Evolutionary conservation across 2,888 invertebrate species (phyloP).

Genomic region (Carabus problematicus): DNA sequence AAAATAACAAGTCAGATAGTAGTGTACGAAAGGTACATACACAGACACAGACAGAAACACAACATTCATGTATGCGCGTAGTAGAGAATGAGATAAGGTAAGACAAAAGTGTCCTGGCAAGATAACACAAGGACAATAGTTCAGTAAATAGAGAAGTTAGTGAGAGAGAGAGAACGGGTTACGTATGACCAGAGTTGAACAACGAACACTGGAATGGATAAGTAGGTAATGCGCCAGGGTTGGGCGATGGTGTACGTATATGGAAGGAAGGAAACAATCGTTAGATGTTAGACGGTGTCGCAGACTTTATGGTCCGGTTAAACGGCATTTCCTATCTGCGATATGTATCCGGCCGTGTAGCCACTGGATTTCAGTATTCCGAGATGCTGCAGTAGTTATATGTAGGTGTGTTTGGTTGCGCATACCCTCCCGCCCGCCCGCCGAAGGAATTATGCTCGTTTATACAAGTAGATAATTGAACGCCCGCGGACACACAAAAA

Average conservation of each 20-base stretch:
- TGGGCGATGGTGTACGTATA: conserved; percentile 2
- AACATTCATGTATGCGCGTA: too few species aligned
- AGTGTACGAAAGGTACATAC: too few species aligned
- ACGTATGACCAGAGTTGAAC: conserved; percentile 23
- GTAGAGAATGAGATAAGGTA: too few species aligned
- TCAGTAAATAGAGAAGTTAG: too few species aligned
- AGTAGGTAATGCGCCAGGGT: background rate
- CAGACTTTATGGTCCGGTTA: conserved; percentile 49
- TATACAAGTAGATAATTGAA: conserved; percentile 30
- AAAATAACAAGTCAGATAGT: too few species aligned
- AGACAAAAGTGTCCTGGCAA: too few species aligned
- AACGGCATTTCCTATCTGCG: conserved; percentile 48
- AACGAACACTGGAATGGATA: background rate
- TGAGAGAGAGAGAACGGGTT: background rate
- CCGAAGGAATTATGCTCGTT: conserved; percentile 28
- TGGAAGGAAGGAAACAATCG: conserved; percentile 49
- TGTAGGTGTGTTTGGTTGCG: background rate
- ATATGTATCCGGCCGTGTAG: conserved; percentile 44
- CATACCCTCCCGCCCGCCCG: too few species aligned
- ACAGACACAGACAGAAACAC: too few species aligned
- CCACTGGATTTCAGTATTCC: conserved; percentile 23
- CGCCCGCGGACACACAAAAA: conserved; percentile 31
- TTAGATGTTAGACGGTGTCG: conserved; percentile 47
- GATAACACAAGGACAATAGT: too few species aligned
- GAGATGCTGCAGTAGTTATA: conserved; percentile 11